phyloP scores from a whole-genome alignment of 2,888 invertebrate genomes.

The Ceratothoa steindachneri region DNA sequence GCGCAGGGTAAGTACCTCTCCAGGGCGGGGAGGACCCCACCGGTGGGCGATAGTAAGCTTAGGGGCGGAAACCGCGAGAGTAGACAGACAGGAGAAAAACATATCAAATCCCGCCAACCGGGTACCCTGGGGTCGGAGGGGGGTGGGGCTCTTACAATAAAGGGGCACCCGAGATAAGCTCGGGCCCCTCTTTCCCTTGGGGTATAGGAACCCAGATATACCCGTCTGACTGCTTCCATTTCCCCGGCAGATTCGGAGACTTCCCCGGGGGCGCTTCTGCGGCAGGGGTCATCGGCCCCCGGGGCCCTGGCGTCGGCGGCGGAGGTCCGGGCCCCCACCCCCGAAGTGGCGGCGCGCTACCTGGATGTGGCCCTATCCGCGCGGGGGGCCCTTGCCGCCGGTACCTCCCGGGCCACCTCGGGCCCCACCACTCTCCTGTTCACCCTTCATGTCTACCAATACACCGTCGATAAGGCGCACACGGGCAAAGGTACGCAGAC shows the following conservation, averaged over 20 bases:
- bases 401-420: constrained; percentile 52
- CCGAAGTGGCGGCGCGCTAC: constrained; percentile 91
- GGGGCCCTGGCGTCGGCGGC: constrained; percentile 52
- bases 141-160: too few relatives aligned
- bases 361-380: constrained; percentile 87
- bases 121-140: too few relatives aligned
- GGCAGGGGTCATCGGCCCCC: constrained; percentile 32
- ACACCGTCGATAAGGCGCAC: constrained; percentile 73
- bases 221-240: too few relatives aligned
- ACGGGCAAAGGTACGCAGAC: constrained; percentile 79
- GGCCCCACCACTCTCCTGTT: constrained; percentile 88
- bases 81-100: too few relatives aligned
- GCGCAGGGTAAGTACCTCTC: constrained; percentile 47
- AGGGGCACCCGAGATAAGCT: too few relatives aligned
- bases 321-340: constrained; percentile 87
- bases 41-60: too few relatives aligned
- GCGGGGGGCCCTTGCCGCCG: constrained; percentile 55
- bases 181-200: too few relatives aligned
- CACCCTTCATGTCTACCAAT: constrained; percentile 94
- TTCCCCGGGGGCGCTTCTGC: constrained; percentile 35
- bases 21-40: too few relatives aligned
- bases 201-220: too few relatives aligned
- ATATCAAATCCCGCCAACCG: too few relatives aligned
- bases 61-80: too few relatives aligned
- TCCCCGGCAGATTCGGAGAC: constrained; percentile 38